Percentiles rank a stretch among this genome's conserved stretches.
Evolutionary conservation across 2,113 vertebrate species (phyloP).

Genomic region (Marcusenius ussheri): DNA sequence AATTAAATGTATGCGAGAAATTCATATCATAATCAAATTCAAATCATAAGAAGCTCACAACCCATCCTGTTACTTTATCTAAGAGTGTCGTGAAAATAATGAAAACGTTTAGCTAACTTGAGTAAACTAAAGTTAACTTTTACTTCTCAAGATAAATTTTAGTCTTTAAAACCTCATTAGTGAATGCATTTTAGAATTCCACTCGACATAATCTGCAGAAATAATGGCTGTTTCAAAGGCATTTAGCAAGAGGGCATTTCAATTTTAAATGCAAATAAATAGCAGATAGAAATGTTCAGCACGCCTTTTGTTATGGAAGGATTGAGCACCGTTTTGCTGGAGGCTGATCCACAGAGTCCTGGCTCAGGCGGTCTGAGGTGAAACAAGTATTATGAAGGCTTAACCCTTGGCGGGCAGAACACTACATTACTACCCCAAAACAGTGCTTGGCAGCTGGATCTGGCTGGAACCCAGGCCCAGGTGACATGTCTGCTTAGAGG

Average conservation of each 20-base stretch:
- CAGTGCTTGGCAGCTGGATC: background rate
- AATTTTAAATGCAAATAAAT: background rate
- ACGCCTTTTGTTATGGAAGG: background rate
- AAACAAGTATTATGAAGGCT: constrained; percentile 6
- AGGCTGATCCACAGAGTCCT: constrained; percentile 4
- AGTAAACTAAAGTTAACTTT: background rate
- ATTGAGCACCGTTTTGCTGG: constrained; percentile 10
- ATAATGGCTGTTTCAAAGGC: background rate
- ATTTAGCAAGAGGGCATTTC: background rate
- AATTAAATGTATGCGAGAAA: background rate
- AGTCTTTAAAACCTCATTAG: background rate
- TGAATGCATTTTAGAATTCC: background rate
- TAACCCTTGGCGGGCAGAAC: constrained; percentile 10
- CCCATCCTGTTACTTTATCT: background rate
- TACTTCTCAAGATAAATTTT: background rate
- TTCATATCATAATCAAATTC: no score
- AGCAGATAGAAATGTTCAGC: background rate
- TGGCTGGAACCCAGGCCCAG: background rate
- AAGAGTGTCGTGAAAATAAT: background rate
- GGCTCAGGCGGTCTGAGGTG: constrained; percentile 1
- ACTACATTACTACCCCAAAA: constrained; percentile 14
- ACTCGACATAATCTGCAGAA: background rate
- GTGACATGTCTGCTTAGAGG: background rate
- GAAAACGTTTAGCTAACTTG: background rate
- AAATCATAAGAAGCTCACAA: background rate